Conservation (phyloP, 2,888 invertebrate species). For the Brachyptera risi region DNA sequence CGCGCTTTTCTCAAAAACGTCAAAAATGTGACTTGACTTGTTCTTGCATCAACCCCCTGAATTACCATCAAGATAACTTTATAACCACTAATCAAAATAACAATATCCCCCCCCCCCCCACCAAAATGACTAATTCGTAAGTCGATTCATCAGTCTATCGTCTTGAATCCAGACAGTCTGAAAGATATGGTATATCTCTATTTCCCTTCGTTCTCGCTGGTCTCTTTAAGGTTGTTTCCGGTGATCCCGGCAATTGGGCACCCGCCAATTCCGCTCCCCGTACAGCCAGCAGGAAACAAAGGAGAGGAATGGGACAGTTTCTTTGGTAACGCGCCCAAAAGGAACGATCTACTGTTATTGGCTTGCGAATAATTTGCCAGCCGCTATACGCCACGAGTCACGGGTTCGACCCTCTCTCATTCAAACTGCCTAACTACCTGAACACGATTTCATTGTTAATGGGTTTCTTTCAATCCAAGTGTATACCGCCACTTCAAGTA, state of each 20-base stretch:
- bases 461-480: too few relatives aligned
- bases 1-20: too few relatives aligned
- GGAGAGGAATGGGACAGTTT: conserved; percentile 16
- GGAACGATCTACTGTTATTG: conserved; percentile 18
- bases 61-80: too few relatives aligned
- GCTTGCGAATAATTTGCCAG: conserved; percentile 18
- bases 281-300: conserved; percentile 11
- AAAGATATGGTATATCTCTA: conserved; percentile 4
- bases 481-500: too few relatives aligned
- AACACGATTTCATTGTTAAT: not conserved
- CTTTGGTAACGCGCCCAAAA: conserved; percentile 17
- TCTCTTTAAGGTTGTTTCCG: conserved; percentile 17
- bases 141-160: too few relatives aligned
- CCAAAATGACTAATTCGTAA: too few relatives aligned
- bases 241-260: conserved; percentile 10
- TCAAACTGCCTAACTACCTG: conserved; percentile 12
- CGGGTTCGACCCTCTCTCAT: conserved; percentile 8
- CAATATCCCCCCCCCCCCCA: too few relatives aligned
- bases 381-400: conserved; percentile 4
- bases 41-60: too few relatives aligned
- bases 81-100: too few relatives aligned
- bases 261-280: not conserved
- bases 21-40: too few relatives aligned
- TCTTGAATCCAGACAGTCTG: too few relatives aligned
- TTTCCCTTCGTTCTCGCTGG: not conserved